Base-by-base conservation (phyloP, 2,797 vertebrate genomes). In the Dromococcyx pavoninus region DNA sequence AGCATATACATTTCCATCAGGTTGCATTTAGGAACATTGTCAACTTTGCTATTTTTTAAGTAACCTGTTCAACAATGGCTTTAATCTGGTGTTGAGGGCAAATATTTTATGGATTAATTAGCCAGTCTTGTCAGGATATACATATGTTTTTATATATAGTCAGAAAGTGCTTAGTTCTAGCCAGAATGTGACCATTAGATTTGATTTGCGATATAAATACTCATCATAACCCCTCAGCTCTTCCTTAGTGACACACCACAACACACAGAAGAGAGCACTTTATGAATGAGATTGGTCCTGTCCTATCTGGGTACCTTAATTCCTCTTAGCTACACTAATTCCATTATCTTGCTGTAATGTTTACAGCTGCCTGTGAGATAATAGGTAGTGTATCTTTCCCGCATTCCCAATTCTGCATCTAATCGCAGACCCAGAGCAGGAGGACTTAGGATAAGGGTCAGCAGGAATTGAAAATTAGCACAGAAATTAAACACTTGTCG, bases 271-370 rank as follows among this genome's bases (percentile, higher is more conserved):
- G 81, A 95, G 73, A 96, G 54, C 46, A 80, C 57, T 83, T 95
- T 85, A 91, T 92, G 95, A 97, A 95, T 91, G 89, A 91, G 65
- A 89, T 88, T 11, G 0, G 5, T 30, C 57, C 81, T 56, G 67
- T 70, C 30, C 84, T 87, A 48, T 87, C 76, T 92, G 57, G 62
- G 58, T 89, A 69, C 66, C 25, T 54, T 96, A 92, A 92, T 92
- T 96, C 77, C 86, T 82, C 89, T 83, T 90, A 79, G 91, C 64
- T 82, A 82, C 94, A 94, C 87, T 95, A 92, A 96, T 96, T 95
- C 80, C 71, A 83, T 97, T 96, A 95, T 96, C 85, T 84, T 91
- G 75, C 89, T 80, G 72, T 85, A 92, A 94, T 81, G 83, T 96
- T 96, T 97, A 96, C 82, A 94, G 83, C 91, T 91, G 88, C 64